Evolutionary conservation across 2,888 invertebrate genomes (phyloP), one percentile per base, ranked within the genome.

Genomic region (Dromius quadrimaculatus): DNA sequence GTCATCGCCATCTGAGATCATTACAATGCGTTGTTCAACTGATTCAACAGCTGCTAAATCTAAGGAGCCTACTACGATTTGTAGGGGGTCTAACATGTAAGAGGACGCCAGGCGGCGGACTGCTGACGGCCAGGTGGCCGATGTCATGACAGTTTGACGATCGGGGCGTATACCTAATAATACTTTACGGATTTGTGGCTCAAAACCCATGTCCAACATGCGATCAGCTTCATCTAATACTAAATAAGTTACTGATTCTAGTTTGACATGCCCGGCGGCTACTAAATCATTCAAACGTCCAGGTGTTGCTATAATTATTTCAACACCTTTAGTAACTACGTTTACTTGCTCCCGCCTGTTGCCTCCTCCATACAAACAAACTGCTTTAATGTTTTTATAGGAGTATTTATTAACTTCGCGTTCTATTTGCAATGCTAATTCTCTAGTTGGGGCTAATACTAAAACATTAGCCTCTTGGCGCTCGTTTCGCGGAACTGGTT

Each of bases 61-160:
- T 34, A 91, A 85, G 57, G 91, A 89, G 0, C 97, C 97, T 19
- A 98, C 92, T 80, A 91, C 93, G 0, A 97, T 92, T 83, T 96
- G 94, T 62, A 97, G 87, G 0, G 97, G 97, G 81, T 96, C 89
- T 65, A 87, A 90, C 91, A 95, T 94, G 79, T 97, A 97, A 1
- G 90, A 89, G 73, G 91, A 87, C 0, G 96, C 97, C 41, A 98
- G 84, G 13, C 93, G 86, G 11, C 95, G 87, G 0, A 98, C 97
- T 41, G 91, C 93, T 63, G 87, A 84, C 0, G 97, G 97, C 98
- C 97, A 98, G 0, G 98, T 98, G 9, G 98, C 98, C 87, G 93
- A 93, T 0, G 97, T 98, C 96, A 98, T 96, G 0, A 97, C 89
- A n/a, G 95, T 95, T 81, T 98, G 97, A 64, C 96, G 84, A 79